These are phyloP conservation scores for Parapsyche elsis DNA, from an alignment of 1,140 invertebrate species.

Conservation along the genomic window DNA sequence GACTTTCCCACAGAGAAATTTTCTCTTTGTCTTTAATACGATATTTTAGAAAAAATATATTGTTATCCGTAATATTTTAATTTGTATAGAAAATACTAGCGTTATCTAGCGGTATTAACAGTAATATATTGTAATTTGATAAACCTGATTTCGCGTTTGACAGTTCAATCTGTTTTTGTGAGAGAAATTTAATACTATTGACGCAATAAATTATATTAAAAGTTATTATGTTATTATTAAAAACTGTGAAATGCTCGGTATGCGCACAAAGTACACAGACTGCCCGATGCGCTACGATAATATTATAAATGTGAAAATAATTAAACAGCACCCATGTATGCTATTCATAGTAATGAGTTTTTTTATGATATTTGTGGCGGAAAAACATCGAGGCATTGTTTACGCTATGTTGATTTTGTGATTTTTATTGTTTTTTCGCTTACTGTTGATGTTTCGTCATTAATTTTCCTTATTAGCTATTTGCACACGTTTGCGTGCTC, in stretches of 20 bases:
- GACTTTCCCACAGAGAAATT: constrained; percentile 1
- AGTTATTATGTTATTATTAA: not conserved
- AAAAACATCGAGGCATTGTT: constrained; percentile 7
- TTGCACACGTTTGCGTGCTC: too few relatives aligned
- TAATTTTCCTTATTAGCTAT: too few relatives aligned
- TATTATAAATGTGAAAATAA: constrained; percentile 18
- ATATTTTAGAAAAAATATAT: too few relatives aligned
- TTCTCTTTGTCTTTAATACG: not conserved
- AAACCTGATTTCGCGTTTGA: too few relatives aligned
- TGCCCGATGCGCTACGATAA: not conserved
- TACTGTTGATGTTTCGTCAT: not conserved
- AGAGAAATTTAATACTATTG: too few relatives aligned
- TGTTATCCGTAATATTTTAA: too few relatives aligned
- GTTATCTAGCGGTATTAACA: too few relatives aligned
- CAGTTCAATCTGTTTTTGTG: too few relatives aligned
- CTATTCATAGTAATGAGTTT: not conserved
- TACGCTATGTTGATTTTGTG: constrained; percentile 6
- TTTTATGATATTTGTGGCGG: not conserved
- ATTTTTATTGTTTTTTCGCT: constrained; percentile 6
- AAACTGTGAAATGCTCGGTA: not conserved
- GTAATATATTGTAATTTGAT: too few relatives aligned
- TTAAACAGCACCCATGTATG: not conserved
- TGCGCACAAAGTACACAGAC: not conserved
- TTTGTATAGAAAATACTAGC: too few relatives aligned
- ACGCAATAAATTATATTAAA: too few relatives aligned